Conservation (phyloP, 2,113 vertebrate species). For the Camarhynchus parvulus region DNA sequence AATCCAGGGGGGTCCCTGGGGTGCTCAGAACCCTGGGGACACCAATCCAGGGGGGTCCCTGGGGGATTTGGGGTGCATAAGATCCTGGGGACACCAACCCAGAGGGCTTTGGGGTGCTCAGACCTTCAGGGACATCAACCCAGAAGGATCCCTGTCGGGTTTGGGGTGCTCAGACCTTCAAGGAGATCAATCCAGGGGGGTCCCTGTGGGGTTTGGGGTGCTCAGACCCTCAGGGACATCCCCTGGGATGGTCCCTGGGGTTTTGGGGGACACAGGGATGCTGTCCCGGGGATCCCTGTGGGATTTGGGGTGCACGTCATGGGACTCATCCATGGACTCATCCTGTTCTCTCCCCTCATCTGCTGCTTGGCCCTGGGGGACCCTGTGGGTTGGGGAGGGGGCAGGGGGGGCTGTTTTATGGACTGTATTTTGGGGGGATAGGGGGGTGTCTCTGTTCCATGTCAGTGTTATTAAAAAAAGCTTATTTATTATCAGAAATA, state of each 20-base stretch:
- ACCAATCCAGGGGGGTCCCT: too few relatives aligned
- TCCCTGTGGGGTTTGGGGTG: not conserved
- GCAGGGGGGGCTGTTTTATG: conserved; percentile 45
- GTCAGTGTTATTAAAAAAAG: conserved; percentile 78
- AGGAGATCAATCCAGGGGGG: not conserved
- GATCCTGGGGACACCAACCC: too few relatives aligned
- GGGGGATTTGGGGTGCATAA: too few relatives aligned
- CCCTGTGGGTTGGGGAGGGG: not conserved
- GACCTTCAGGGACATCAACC: too few relatives aligned
- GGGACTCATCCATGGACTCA: not conserved
- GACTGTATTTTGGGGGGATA: not conserved
- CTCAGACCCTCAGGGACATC: too few relatives aligned
- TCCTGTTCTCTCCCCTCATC: not conserved
- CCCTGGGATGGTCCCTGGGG: too few relatives aligned
- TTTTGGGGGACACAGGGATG: not conserved
- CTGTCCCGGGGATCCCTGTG: not conserved
- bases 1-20: too few relatives aligned
- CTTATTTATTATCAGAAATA: conserved; percentile 80
- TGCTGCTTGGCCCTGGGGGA: conserved; percentile 19
- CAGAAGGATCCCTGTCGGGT: too few relatives aligned
- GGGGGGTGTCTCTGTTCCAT: conserved; percentile 60
- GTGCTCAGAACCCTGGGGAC: too few relatives aligned
- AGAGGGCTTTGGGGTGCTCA: too few relatives aligned
- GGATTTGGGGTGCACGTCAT: not conserved
- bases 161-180: not conserved